Conservation (phyloP, 1,140 invertebrate species). For the Maniola jurtina region DNA sequence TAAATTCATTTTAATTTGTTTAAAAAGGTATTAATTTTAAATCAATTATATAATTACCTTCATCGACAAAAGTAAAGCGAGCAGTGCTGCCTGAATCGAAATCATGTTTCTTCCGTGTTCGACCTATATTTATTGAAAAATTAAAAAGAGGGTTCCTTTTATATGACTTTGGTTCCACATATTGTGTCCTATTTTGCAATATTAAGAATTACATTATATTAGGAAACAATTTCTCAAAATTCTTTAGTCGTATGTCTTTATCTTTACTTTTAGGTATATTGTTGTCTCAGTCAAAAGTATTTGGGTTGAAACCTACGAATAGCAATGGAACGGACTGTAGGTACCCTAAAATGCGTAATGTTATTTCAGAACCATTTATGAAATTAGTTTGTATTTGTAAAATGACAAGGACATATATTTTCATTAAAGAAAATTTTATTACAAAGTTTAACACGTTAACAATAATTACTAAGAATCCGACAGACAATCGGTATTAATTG, state of each 20-base stretch:
- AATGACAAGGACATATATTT: too few relatives aligned
- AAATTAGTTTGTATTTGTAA: too few relatives aligned
- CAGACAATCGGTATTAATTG: constrained; percentile 26
- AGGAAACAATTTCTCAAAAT: not conserved
- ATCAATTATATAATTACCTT: constrained; percentile 9
- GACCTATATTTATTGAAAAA: not conserved
- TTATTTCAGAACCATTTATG: too few relatives aligned
- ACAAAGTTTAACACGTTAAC: too few relatives aligned
- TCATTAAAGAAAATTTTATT: too few relatives aligned
- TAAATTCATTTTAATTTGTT: not conserved
- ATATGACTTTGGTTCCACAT: not conserved
- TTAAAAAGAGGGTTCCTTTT: not conserved
- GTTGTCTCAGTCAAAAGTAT: too few relatives aligned
- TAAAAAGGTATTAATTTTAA: not conserved
- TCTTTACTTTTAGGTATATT: too few relatives aligned
- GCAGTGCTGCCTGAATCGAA: not conserved
- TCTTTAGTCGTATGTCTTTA: not conserved
- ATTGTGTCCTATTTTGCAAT: not conserved
- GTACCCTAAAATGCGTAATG: too few relatives aligned
- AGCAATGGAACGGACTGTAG: too few relatives aligned
- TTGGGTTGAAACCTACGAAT: too few relatives aligned
- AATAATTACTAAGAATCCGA: not conserved
- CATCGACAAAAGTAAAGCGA: constrained; percentile 8
- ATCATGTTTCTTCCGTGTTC: not conserved
- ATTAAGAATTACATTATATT: too few relatives aligned